Conservation (phyloP, 2,797 vertebrate species). For the Lycodopsis pacificus region DNA sequence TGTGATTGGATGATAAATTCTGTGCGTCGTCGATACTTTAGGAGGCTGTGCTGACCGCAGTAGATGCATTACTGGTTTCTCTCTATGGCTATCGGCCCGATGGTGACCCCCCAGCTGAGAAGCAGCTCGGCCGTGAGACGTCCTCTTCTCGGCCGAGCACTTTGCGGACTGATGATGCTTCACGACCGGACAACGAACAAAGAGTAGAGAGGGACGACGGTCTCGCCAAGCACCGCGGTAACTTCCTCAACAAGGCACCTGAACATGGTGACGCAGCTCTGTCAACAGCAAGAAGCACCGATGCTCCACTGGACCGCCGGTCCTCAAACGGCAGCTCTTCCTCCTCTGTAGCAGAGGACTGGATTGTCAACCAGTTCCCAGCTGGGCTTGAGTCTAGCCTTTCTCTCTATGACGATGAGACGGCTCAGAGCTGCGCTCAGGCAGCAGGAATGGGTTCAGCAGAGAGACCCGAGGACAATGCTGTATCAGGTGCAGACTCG, state of each 20-base stretch:
- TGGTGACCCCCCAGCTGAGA: constrained; percentile 29
- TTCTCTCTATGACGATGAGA: constrained; percentile 61
- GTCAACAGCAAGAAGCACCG: neutral
- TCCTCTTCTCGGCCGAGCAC: neutral
- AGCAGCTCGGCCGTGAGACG: constrained; percentile 12
- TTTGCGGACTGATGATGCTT: constrained; percentile 16
- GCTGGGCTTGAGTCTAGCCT: constrained; percentile 51
- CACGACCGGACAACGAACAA: neutral
- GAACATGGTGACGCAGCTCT: neutral
- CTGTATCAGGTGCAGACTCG: constrained; percentile 1
- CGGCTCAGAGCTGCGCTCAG: constrained; percentile 34
- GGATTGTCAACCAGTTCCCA: constrained; percentile 73
- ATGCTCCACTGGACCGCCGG: constrained; percentile 38
- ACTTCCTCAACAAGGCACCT: neutral
- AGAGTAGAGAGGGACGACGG: constrained; percentile 59
- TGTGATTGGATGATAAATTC: neutral
- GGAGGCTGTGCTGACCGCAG: constrained; percentile 90
- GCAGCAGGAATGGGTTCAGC: constrained; percentile 5
- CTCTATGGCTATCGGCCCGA: constrained; percentile 87
- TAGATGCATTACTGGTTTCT: constrained; percentile 91
- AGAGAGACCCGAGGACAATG: constrained; percentile 13
- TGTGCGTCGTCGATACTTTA: constrained; percentile 50
- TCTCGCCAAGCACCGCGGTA: neutral
- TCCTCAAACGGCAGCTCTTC: constrained; percentile 81
- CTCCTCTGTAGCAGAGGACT: constrained; percentile 79